Evolutionary conservation across 2,113 vertebrate genomes (phyloP), one percentile per base, ranked within the genome.

Genomic region (Notothenia rossii): DNA sequence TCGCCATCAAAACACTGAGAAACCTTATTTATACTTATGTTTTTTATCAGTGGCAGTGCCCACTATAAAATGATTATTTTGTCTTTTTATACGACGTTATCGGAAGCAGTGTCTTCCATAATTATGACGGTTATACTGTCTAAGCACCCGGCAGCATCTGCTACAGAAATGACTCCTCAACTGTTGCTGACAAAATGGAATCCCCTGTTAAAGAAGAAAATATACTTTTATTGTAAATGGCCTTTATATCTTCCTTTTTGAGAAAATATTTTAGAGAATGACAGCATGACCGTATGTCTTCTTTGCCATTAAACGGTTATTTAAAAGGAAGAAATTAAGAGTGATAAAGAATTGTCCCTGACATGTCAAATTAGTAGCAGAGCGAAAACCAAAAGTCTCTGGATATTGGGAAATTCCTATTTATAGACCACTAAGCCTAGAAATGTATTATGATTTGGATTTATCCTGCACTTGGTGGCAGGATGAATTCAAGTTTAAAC

Each of bases 71-170:
- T 15, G 82, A 50, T 79, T 50, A 46, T 87, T 91, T 40, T 83
- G 85, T 92, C 65, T 91, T 92, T 93, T 95, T 95, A 96, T 97
- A 96, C 91, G 92, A 96, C 96, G 96, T 99, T 99, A 99, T 99
- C 97, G 98, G 98, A 97, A 99, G 98, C 98, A 99, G 97, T 98
- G 98, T 93, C 98, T 99, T 98, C 97, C 98, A 99, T 99, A 99
- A 98, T 99, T 97, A 96, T 96, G 97, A 97, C 97, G 93, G 97
- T 99, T 99, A 99, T 99, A 99, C 97, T 96, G 97, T 99, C 96
- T 95, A 79, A 95, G 96, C 94, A 94, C 95, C 94, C 96, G 95
- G 98, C 97, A 99, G 98, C 96, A 99, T 99, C 98, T 99, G 98
- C 98, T 98, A 97, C 92, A 94, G 55, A 72, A 71, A 59, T 4